A percentile compares a stretch with the other conserved stretches of the same genome.
Evolutionary conservation across 2,888 invertebrate species (phyloP).

Genomic region (Synanthedon myopaeformis): DNA sequence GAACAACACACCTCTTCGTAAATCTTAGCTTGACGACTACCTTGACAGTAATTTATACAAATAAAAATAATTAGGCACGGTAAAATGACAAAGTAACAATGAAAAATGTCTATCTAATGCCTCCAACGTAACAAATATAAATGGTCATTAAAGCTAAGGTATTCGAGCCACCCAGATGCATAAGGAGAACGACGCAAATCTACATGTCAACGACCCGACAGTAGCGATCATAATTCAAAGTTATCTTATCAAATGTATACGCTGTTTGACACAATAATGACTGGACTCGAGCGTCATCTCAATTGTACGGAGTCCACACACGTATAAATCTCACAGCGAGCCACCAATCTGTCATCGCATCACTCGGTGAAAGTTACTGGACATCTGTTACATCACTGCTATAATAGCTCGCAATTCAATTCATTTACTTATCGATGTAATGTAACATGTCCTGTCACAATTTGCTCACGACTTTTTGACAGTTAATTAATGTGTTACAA

Average conservation of each 20-base stretch:
- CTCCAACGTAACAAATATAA: too few relatives aligned
- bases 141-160: too few relatives aligned
- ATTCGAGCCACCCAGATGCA: not conserved
- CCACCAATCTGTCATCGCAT: conserved; percentile 17
- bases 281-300: conserved; percentile 7
- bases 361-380: conserved; percentile 8
- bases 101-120: too few relatives aligned
- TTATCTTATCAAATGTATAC: conserved; percentile 9
- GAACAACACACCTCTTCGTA: too few relatives aligned
- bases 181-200: not conserved
- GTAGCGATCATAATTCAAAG: not conserved
- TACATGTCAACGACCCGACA: not conserved
- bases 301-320: conserved; percentile 7
- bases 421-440: not conserved
- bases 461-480: not conserved
- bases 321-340: conserved; percentile 6
- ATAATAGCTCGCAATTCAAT: not conserved
- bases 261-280: conserved; percentile 9
- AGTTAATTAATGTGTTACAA: not conserved
- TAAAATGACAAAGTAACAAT: too few relatives aligned
- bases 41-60: too few relatives aligned
- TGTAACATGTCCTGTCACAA: not conserved
- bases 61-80: too few relatives aligned
- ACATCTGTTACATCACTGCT: conserved; percentile 6
- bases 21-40: too few relatives aligned